Percentiles rank a stretch among this genome's conserved stretches.
phyloP scores from a whole-genome alignment of 2,797 vertebrate genomes.

The Carduelis carduelis region DNA sequence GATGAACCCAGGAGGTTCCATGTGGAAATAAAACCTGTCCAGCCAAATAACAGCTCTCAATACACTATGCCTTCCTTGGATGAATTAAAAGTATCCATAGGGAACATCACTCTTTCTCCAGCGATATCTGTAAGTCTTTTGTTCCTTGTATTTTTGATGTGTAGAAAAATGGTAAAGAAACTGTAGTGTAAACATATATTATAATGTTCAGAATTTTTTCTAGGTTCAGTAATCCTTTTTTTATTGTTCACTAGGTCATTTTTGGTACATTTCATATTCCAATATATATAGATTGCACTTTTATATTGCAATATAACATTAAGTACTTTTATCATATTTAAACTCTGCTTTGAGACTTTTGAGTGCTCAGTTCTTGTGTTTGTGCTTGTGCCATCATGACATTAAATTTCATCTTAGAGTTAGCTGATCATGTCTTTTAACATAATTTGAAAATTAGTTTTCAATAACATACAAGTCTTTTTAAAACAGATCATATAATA shows the following conservation, averaged over 20 bases:
- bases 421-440: not conserved
- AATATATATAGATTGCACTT: not conserved
- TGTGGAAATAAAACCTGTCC: conserved; percentile 93
- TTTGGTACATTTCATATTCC: not conserved
- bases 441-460: not conserved
- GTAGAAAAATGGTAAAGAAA: not conserved
- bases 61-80: conserved; percentile 89
- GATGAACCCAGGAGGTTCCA: conserved; percentile 93
- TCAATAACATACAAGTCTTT: not conserved
- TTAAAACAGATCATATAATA: not conserved
- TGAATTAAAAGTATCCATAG: conserved; percentile 94
- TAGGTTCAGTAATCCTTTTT: not conserved
- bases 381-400: not conserved
- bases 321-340: not conserved
- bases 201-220: not conserved
- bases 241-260: not conserved
- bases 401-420: not conserved
- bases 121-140: conserved; percentile 84
- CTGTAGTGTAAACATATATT: not conserved
- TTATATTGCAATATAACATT: not conserved
- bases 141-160: not conserved
- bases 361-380: not conserved
- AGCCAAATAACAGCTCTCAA: conserved; percentile 86
- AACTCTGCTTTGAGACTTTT: not conserved
- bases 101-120: conserved; percentile 91